Base-by-base conservation (phyloP, 1,140 invertebrate genomes). In the Eurosta solidaginis region DNA sequence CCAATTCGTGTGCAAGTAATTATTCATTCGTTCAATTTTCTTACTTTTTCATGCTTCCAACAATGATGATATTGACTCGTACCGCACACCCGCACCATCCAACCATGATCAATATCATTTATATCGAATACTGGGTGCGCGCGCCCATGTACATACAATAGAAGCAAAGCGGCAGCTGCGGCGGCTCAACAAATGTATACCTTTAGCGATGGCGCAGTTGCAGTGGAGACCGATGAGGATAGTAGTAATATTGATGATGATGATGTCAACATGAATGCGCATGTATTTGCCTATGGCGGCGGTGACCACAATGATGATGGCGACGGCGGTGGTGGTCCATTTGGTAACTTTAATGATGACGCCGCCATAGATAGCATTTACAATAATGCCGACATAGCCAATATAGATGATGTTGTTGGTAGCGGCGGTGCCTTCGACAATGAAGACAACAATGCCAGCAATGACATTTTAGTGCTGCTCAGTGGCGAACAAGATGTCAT, bases 401-500 rank as follows among this genome's bases (percentile, higher is more conserved):
- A 27, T 17, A 36, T 3, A 27, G 9, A 68, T 68, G 36, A 22
- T 29, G 45, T 3, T 27, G 29, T 27, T n/a, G 22, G 45, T 7
- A 42, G 9, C 63, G 42, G 59, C 22, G 76, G 27, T 63, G 52
- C 1, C 40, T 36, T 25, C 29, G 77, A 54, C 22, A 25, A 44
- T 74, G 77, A 45, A 74, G 77, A 27, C 44, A 47, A 17, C 27
- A 82, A 52, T 74, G 59, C 47, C 68, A 81, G 68, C 78, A 82
- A 87, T 68, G 85, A 87, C 49, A 83, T 87, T 7, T 82, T 83
- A 14, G 79, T 87, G 81, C 80, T 84, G 20, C 78, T 87, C 3
- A 87, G 79, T 1, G 85, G 82, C 20, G 84, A 86, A 75, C 84
- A 84, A 81, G 83, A 86, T 78, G 78, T 87, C 7, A 81, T 83